These are phyloP conservation scores for Morpho deidamia DNA, from an alignment of 2,888 invertebrate species.

Conservation along the genomic window DNA sequence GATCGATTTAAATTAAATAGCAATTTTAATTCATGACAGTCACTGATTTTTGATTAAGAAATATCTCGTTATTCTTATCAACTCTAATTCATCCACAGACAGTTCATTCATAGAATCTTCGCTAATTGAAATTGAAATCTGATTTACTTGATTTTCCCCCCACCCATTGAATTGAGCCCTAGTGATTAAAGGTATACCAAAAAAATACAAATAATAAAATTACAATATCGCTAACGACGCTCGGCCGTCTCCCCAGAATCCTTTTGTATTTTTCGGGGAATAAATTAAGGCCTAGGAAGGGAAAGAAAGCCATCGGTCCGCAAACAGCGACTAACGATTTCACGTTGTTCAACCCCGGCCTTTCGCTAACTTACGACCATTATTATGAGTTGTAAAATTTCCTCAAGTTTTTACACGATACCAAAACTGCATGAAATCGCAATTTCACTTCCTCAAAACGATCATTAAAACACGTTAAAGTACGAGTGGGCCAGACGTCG, in stretches of 20 bases:
- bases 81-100: constrained; percentile 65
- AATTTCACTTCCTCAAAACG: constrained; percentile 14
- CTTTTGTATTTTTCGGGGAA: constrained; percentile 74
- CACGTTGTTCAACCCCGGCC: constrained; percentile 48
- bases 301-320: constrained; percentile 50
- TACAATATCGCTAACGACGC: constrained; percentile 79
- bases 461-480: constrained; percentile 17
- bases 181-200: constrained; percentile 77
- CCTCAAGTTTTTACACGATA: constrained; percentile 24
- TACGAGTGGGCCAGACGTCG: no score
- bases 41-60: no score
- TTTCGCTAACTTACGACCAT: constrained; percentile 35
- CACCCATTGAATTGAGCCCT: constrained; percentile 46
- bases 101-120: constrained; percentile 65
- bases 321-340: constrained; percentile 64
- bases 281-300: constrained; percentile 67
- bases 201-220: constrained; percentile 80
- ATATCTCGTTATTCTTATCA: constrained; percentile 50
- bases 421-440: constrained; percentile 17
- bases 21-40: no score
- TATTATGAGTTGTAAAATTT: constrained; percentile 34
- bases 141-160: constrained; percentile 55
- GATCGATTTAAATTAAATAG: no score
- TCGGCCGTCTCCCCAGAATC: constrained; percentile 64
- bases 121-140: constrained; percentile 78